Base-by-base conservation (phyloP, 1,140 invertebrate species). In the Drosophila pachea region DNA sequence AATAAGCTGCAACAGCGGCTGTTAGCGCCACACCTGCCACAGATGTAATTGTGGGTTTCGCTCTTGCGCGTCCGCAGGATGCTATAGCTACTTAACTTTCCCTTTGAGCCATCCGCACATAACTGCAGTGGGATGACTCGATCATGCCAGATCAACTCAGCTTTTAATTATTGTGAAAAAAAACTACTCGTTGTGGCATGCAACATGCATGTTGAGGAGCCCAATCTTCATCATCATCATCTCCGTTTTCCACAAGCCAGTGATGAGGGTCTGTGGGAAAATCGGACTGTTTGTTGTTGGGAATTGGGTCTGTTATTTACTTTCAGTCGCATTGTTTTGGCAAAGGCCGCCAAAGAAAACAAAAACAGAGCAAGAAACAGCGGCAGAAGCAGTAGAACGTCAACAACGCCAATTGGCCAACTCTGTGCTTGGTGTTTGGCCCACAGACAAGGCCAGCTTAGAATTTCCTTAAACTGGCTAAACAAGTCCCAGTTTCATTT, bases 251-350 rank as follows among this genome's bases (percentile, higher is more conserved):
- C n/a, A 49, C 22, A 3, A 22, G 22, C 22, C 22, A 22, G 2
- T 16, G 54, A 22, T 45, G 42, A 43, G 29, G n/a, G 42, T 43
- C 58, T 73, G 73, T 84, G 81, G 76, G 79, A 84, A 84, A 79
- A 79, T 76, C 70, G 60, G 59, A 33, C 45, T 65, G 56, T 68
- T 83, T 83, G 69, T 79, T 74, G 76, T 86, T 86, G 81, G 74
- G 81, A 86, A 86, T 81, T 77, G 63, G 81, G 81, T 86, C 82
- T 77, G 70, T 70, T 75, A 71, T 77, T 86, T 86, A 86, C 81
- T 86, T 86, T 86, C 65, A 61, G 68, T 60, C 58, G 40, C 81
- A 60, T 67, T 84, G 79, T 84, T 70, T 67, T 76, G 31, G 16
- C 75, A 73, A 64, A 63, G 58, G 59, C 33, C 59, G 40, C 56